Percentiles rank a stretch among this genome's conserved stretches.
Conservation (phyloP, 2,888 invertebrate genomes). For the Portevinia maculata region DNA sequence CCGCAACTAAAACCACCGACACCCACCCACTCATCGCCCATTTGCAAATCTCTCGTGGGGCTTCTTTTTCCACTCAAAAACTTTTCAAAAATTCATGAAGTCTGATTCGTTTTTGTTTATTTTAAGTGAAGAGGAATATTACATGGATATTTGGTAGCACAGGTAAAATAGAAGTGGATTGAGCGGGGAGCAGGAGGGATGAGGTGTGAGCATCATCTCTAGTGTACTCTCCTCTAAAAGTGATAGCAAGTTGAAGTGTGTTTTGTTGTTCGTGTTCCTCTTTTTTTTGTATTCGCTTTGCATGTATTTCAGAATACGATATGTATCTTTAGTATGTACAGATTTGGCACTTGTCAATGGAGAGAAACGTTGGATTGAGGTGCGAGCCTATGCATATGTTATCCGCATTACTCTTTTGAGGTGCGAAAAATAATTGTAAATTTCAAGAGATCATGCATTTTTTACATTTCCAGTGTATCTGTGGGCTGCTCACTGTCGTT, state of each 20-base stretch:
- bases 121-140: constrained; percentile 74
- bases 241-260: constrained; percentile 62
- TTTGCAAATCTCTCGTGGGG: constrained; percentile 60
- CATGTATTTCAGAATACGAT: constrained; percentile 3
- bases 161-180: constrained; percentile 37
- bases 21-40: neutral
- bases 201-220: constrained; percentile 47
- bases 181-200: no score
- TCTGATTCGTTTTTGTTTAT: constrained; percentile 74
- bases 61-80: constrained; percentile 74
- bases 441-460: constrained; percentile 64
- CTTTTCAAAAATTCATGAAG: constrained; percentile 74
- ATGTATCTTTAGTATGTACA: constrained; percentile 15
- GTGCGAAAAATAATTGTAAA: constrained; percentile 67
- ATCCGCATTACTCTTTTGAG: constrained; percentile 37
- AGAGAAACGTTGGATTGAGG: neutral
- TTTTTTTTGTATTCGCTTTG: constrained; percentile 8
- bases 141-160: constrained; percentile 68
- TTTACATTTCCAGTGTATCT: constrained; percentile 57
- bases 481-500: constrained; percentile 43
- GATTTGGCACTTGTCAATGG: constrained; percentile 62
- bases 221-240: constrained; percentile 62
- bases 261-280: constrained; percentile 17
- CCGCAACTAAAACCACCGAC: constrained; percentile 45
- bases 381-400: constrained; percentile 32